A percentile compares a stretch with the other conserved stretches of the same genome.
Evolutionary conservation across 2,888 invertebrate genomes (phyloP).

Genomic region (Hetaerina titia): DNA sequence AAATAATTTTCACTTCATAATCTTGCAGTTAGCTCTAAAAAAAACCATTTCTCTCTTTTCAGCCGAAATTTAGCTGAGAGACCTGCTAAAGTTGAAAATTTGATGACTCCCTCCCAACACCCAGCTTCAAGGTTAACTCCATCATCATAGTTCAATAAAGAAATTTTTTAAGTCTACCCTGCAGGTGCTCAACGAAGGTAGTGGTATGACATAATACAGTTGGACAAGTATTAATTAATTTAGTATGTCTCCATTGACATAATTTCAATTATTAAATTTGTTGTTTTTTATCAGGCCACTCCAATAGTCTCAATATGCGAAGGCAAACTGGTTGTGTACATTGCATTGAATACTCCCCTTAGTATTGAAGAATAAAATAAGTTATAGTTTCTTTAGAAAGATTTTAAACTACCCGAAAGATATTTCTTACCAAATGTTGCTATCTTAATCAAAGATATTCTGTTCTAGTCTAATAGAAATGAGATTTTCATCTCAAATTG

Average conservation of each 20-base stretch:
- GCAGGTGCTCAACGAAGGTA: constrained; percentile 42
- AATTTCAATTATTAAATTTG: background rate
- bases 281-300: background rate
- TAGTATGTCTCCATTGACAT: background rate
- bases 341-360: background rate
- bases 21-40: background rate
- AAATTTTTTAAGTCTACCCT: constrained; percentile 22
- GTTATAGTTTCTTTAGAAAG: background rate
- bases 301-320: background rate
- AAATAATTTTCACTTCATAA: background rate
- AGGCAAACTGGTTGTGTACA: too few relatives aligned
- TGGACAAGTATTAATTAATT: background rate
- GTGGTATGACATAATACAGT: background rate
- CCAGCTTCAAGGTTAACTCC: constrained; percentile 40
- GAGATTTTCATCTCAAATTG: background rate
- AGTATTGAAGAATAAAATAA: background rate
- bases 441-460: background rate
- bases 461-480: background rate
- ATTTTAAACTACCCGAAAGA: background rate
- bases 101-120: constrained; percentile 40
- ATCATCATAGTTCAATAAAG: constrained; percentile 7
- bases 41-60: constrained; percentile 25
- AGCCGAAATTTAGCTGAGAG: constrained; percentile 51
- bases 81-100: constrained; percentile 32
- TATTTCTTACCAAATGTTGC: background rate